These are phyloP conservation scores for Epizoanthus rinbou DNA, from an alignment of 92 coral and sea anemone species.

Conservation along the genomic window DNA sequence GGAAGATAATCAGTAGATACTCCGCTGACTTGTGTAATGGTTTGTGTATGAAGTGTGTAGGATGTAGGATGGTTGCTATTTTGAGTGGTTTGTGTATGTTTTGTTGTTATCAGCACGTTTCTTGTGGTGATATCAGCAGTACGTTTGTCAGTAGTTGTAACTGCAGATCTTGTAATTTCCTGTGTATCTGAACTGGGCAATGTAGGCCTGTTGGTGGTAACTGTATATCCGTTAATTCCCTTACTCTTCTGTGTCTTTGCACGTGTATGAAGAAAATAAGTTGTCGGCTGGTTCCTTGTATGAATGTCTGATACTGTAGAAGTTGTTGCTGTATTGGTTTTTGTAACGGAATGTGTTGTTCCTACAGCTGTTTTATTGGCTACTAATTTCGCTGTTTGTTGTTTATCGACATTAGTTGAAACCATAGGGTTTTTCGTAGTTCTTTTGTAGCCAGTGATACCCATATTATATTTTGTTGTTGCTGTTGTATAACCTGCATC, in stretches of 20 bases:
- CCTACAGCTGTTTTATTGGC: too few relatives aligned
- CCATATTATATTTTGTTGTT: not conserved
- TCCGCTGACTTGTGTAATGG: not conserved
- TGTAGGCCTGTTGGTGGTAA: not conserved
- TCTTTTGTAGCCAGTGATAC: not conserved
- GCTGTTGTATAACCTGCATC: not conserved
- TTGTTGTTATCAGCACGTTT: not conserved
- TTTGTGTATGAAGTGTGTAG: not conserved
- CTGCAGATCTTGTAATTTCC: not conserved
- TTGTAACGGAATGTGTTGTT: too few relatives aligned
- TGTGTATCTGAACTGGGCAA: not conserved
- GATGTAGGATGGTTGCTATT: not conserved
- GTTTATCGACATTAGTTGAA: not conserved
- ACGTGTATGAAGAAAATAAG: too few relatives aligned
- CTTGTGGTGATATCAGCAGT: not conserved
- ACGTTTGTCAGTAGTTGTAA: not conserved
- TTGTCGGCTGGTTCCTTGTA: too few relatives aligned
- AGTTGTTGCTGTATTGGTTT: too few relatives aligned
- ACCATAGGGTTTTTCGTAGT: not conserved
- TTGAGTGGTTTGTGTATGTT: too few relatives aligned
- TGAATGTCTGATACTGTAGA: too few relatives aligned
- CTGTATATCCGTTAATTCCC: too few relatives aligned
- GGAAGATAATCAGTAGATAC: not conserved
- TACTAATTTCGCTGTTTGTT: not conserved
- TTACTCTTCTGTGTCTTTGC: too few relatives aligned